These are phyloP conservation scores for Poecilia gillii DNA, from an alignment of 2,797 vertebrate species.

Conservation along the genomic window DNA sequence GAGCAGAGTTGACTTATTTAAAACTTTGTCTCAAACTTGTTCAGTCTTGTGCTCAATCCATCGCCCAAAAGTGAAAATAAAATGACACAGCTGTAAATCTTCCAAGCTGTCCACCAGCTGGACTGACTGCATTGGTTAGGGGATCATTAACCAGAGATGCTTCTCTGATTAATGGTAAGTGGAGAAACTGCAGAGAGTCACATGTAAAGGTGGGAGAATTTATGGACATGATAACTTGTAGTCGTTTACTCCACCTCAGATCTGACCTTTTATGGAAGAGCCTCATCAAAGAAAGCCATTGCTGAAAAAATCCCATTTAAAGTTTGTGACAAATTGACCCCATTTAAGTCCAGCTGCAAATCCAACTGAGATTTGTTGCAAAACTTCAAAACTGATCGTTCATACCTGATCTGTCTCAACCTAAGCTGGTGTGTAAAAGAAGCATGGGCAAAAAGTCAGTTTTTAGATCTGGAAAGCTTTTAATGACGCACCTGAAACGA, in stretches of 20 bases:
- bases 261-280: background rate
- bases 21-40: background rate
- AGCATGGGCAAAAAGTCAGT: background rate
- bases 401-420: background rate
- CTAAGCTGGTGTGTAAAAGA: background rate
- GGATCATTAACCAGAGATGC: background rate
- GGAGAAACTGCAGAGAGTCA: background rate
- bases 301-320: background rate
- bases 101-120: background rate
- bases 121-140: background rate
- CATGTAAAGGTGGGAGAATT: background rate
- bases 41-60: background rate
- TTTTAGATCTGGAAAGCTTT: background rate
- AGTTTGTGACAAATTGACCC: background rate
- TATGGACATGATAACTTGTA: background rate
- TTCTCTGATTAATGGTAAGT: background rate
- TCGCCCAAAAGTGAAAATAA: background rate
- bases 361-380: background rate
- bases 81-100: conserved; percentile 2
- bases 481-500: background rate
- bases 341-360: background rate
- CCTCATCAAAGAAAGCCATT: background rate
- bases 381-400: background rate
- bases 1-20: background rate
- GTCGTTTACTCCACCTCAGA: background rate